A percentile compares a stretch with the other conserved stretches of the same genome.
phyloP scores from a whole-genome alignment of 2,797 vertebrate genomes.

The Channa striata region DNA sequence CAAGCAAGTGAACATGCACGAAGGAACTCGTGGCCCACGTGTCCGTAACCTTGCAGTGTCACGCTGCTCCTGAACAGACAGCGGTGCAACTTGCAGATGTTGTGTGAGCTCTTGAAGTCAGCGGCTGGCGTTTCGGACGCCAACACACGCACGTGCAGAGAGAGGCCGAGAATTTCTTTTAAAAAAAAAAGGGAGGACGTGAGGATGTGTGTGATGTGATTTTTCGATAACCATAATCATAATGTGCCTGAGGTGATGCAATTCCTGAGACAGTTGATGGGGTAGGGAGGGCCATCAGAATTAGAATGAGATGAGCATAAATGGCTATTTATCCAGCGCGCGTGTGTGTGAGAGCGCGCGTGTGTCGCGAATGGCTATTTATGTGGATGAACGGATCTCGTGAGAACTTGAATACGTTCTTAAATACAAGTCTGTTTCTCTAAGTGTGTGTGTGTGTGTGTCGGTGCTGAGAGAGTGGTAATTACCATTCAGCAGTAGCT shows the following conservation, averaged over 20 bases:
- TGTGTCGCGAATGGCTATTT: slow-evolving; percentile 91
- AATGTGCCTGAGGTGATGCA: slow-evolving; percentile 90
- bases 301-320: slow-evolving; percentile 96
- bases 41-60: no score
- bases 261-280: slow-evolving; percentile 94
- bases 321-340: slow-evolving; percentile 76
- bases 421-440: slow-evolving; percentile 46
- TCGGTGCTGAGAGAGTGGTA: slow-evolving; percentile 85
- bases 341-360: slow-evolving; percentile 34
- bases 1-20: slow-evolving; percentile 24
- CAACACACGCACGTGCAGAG: slow-evolving; percentile 25
- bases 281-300: slow-evolving; percentile 91
- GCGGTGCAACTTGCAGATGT: not conserved
- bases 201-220: slow-evolving; percentile 86
- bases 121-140: slow-evolving; percentile 44
- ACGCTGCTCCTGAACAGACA: no score
- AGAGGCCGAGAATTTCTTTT: slow-evolving; percentile 3
- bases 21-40: slow-evolving; percentile 46
- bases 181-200: slow-evolving; percentile 44
- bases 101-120: slow-evolving; percentile 26
- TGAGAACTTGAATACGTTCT: slow-evolving; percentile 44
- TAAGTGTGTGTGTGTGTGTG: slow-evolving; percentile 25
- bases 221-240: slow-evolving; percentile 95
- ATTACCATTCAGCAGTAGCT: slow-evolving; percentile 99
- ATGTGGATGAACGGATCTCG: slow-evolving; percentile 94